These are phyloP conservation scores for Drosophila nannoptera DNA, from an alignment of 1,140 invertebrate genomes.

Conservation along the genomic window DNA sequence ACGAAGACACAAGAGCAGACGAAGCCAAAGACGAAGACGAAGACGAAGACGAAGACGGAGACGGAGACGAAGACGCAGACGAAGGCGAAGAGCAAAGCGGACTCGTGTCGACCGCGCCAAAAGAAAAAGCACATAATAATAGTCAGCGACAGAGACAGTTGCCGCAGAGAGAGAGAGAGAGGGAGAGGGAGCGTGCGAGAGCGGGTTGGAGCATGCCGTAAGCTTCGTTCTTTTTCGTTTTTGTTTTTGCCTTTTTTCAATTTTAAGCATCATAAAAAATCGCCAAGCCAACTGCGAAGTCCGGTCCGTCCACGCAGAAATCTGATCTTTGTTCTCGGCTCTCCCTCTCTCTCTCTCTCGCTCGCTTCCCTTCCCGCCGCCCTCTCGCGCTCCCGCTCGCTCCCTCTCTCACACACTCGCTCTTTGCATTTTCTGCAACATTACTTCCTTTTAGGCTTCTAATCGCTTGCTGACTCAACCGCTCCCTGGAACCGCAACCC, in stretches of 20 bases:
- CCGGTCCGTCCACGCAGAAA: slow-evolving; percentile 54
- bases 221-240: slow-evolving; percentile 46
- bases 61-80: not conserved
- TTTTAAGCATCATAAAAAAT: slow-evolving; percentile 72
- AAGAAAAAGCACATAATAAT: slow-evolving; percentile 52
- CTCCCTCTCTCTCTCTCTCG: slow-evolving; percentile 1
- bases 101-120: slow-evolving; percentile 27
- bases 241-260: slow-evolving; percentile 55
- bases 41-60: slow-evolving; percentile 7
- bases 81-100: slow-evolving; percentile 6
- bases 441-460: slow-evolving; percentile 79
- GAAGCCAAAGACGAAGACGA: not conserved
- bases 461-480: slow-evolving; percentile 73
- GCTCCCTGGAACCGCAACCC: slow-evolving; percentile 21
- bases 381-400: not conserved
- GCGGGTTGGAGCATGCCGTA: slow-evolving; percentile 29
- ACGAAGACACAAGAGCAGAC: not conserved
- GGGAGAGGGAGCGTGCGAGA: too few relatives aligned
- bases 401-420: slow-evolving; percentile 11
- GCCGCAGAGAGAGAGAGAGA: not conserved
- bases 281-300: slow-evolving; percentile 34
- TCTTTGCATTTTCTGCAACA: slow-evolving; percentile 76
- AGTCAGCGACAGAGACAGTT: slow-evolving; percentile 24
- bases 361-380: not conserved
- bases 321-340: slow-evolving; percentile 34